phyloP scores from a whole-genome alignment of 1,140 invertebrate species.

The Caenorhabditis brenneri region DNA sequence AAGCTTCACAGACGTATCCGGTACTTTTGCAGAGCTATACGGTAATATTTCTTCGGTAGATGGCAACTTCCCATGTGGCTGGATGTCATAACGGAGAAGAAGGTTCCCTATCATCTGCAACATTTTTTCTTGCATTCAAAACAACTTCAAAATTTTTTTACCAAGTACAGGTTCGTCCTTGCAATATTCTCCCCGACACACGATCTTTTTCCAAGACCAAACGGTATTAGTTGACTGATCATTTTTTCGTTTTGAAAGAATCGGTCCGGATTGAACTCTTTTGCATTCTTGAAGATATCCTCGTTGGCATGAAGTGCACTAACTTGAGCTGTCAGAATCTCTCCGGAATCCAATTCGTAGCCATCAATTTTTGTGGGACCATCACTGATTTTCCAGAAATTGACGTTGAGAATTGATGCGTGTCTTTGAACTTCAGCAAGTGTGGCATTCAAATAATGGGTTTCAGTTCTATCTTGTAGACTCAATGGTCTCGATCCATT shows the following conservation, averaged over 20 bases:
- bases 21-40: background rate
- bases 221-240: constrained; percentile 52
- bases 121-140: no score
- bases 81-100: constrained; percentile 19
- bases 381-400: constrained; percentile 25
- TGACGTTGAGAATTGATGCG: constrained; percentile 51
- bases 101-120: constrained; percentile 50
- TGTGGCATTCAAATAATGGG: constrained; percentile 41
- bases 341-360: constrained; percentile 23
- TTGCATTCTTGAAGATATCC: constrained; percentile 40
- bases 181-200: constrained; percentile 54
- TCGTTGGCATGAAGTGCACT: constrained; percentile 45
- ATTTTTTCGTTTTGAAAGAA: constrained; percentile 45
- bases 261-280: constrained; percentile 49
- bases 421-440: constrained; percentile 49
- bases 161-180: constrained; percentile 47
- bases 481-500: background rate
- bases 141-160: no score
- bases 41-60: background rate
- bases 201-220: constrained; percentile 53
- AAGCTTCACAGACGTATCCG: background rate
- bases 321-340: constrained; percentile 43
- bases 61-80: background rate
- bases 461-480: constrained; percentile 1
- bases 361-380: constrained; percentile 25